phyloP scores from a whole-genome alignment of 2,888 invertebrate species.

The Prosopocoilus inquinatus region DNA sequence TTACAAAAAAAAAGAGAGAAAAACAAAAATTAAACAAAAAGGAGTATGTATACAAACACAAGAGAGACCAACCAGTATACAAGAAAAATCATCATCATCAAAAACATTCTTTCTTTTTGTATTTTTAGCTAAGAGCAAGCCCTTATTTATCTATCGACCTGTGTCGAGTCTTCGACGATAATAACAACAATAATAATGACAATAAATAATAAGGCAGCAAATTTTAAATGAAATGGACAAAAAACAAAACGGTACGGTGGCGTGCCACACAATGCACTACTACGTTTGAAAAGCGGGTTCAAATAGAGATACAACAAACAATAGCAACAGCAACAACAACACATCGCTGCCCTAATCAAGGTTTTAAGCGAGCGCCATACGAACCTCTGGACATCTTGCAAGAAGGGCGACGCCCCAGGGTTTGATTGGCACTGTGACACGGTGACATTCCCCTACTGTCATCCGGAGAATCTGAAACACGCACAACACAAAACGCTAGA shows the following conservation, averaged over 20 bases:
- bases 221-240: conserved; percentile 41
- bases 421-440: conserved; percentile 61
- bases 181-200: too few species aligned
- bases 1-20: too few species aligned
- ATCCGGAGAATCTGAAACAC: conserved; percentile 66
- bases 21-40: conserved; percentile 6
- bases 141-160: too few species aligned
- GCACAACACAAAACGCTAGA: conserved; percentile 1
- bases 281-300: conserved; percentile 22
- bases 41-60: not conserved
- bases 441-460: conserved; percentile 75
- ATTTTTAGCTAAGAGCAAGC: too few species aligned
- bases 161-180: too few species aligned
- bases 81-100: not conserved
- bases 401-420: conserved; percentile 78
- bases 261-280: conserved; percentile 22
- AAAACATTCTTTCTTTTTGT: not conserved
- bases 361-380: conserved; percentile 21
- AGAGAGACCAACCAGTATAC: not conserved
- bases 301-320: conserved; percentile 15
- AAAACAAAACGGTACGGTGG: conserved; percentile 23
- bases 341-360: not conserved
- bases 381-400: conserved; percentile 85
- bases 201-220: conserved; percentile 20
- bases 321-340: conserved; percentile 10